A percentile compares a stretch with the other conserved stretches of the same genome.
phyloP scores from a whole-genome alignment of 2,113 vertebrate species.

The Menidia beryllina region DNA sequence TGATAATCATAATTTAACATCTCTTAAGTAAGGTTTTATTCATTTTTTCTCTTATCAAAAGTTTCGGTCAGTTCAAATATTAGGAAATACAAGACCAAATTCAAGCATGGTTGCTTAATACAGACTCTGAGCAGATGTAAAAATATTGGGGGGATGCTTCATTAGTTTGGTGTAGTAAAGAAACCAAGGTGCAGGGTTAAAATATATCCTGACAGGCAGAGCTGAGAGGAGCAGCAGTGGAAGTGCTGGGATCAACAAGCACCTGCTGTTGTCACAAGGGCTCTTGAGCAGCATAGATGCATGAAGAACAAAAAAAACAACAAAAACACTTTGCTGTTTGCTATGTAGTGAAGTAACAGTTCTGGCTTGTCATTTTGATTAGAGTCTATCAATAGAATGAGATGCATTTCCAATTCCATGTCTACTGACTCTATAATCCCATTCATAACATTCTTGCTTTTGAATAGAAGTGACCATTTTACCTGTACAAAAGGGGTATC shows the following conservation, averaged over 20 bases:
- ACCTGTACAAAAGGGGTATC: conserved; percentile 52
- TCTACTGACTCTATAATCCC: conserved; percentile 63
- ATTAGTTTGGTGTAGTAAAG: conserved; percentile 58
- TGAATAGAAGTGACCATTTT: conserved; percentile 51
- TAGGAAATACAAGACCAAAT: conserved; percentile 11
- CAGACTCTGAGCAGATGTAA: conserved; percentile 46
- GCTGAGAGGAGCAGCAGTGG: conserved; percentile 39
- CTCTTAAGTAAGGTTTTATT: conserved; percentile 24
- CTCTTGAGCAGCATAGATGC: conserved; percentile 41
- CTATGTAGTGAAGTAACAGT: conserved; percentile 40
- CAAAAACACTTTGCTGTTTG: conserved; percentile 33
- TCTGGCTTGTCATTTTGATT: conserved; percentile 20
- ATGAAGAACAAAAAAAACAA: conserved; percentile 7
- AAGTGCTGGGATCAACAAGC: conserved; percentile 49
- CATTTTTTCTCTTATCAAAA: no score
- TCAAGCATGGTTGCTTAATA: conserved; percentile 30
- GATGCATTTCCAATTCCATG: conserved; percentile 51
- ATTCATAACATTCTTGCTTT: conserved; percentile 62
- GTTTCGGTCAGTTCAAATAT: no score
- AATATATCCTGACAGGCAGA: conserved; percentile 58
- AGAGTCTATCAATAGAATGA: conserved; percentile 55
- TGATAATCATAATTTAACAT: conserved; percentile 21
- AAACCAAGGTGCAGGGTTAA: conserved; percentile 45
- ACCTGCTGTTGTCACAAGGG: conserved; percentile 57
- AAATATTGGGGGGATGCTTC: conserved; percentile 38